Evolutionary conservation across 2,113 vertebrate species (phyloP), one percentile per base, ranked within the genome.

Genomic region (Coturnix japonica): DNA sequence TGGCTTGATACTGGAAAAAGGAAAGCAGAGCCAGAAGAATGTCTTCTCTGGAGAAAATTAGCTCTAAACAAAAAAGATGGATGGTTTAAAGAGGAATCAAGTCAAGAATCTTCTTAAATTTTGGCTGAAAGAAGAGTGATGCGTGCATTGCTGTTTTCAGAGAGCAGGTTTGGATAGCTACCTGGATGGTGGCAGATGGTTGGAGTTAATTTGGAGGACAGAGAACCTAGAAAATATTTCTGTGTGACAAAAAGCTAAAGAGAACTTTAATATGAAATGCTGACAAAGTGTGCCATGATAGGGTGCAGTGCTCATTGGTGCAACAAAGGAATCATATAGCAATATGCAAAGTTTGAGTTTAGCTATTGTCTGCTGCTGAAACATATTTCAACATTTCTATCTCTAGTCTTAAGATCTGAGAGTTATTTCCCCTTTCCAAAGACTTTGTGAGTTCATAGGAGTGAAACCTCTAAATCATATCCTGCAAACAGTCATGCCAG

Each of bases 401-500:
- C 37, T 80, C 13, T 79, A n/a, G 53, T 74, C 47, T 81, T 75
- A 61, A 92, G 60, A 71, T 43, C 47, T 5, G n/a, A 67, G 18
- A 43, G 20, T 46, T 70, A 78, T 70, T 74, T 91, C 31, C 60
- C 51, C 60, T 85, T 67, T 85, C 21, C 65, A 89, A 57, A 83
- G 56, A 44, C 51, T 51, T 28, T 64, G 12, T 87, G 73, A 81
- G 41, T 82, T 90, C 81, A 28, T 14, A 92, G 54, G 17, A 79
- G 70, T 84, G 92, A 87, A 90, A 28, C 10, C 10, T 81, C 91
- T 67, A 66, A 69, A 81, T 93, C 82, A 87, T 81, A 89, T 56
- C 71, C 74, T 91, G 41, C 66, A 90, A 88, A 78, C 89, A 65
- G 33, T 33, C 30, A 44, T 75, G 69, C 89, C 79, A 94, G 65